Evolutionary conservation across 1,140 invertebrate genomes (phyloP).

Genomic region (Archivesica marissinica): DNA sequence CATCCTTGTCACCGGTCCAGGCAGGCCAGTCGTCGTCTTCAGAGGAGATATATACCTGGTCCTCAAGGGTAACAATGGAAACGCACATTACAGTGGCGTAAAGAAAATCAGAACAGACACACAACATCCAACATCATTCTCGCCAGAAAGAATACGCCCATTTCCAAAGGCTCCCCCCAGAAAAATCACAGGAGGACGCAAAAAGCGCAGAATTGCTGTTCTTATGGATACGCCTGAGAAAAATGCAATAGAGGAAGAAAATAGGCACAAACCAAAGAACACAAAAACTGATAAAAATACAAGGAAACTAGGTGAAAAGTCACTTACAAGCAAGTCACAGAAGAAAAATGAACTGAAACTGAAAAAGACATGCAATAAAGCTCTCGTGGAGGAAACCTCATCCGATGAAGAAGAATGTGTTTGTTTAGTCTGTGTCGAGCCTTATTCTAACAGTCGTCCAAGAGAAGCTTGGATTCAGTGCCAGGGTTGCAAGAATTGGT

Average conservation of each 20-base stretch:
- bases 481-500: neutral
- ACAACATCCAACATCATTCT: neutral
- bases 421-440: neutral
- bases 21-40: neutral
- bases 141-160: constrained; percentile 24
- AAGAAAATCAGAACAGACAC: neutral
- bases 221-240: constrained; percentile 33
- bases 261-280: neutral
- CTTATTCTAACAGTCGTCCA: constrained; percentile 14
- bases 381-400: neutral
- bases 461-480: constrained; percentile 6
- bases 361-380: neutral
- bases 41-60: constrained; percentile 19
- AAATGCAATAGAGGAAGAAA: constrained; percentile 7
- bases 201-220: constrained; percentile 9
- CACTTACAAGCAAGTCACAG: neutral
- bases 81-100: constrained; percentile 25
- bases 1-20: neutral
- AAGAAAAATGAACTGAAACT: neutral
- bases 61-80: neutral
- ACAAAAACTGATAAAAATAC: too few relatives aligned
- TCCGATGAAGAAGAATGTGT: constrained; percentile 21
- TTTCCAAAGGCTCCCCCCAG: constrained; percentile 9
- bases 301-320: neutral
- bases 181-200: neutral